Conservation (phyloP, 92 coral and sea anemone genomes). For the Meandrina meandrites region DNA sequence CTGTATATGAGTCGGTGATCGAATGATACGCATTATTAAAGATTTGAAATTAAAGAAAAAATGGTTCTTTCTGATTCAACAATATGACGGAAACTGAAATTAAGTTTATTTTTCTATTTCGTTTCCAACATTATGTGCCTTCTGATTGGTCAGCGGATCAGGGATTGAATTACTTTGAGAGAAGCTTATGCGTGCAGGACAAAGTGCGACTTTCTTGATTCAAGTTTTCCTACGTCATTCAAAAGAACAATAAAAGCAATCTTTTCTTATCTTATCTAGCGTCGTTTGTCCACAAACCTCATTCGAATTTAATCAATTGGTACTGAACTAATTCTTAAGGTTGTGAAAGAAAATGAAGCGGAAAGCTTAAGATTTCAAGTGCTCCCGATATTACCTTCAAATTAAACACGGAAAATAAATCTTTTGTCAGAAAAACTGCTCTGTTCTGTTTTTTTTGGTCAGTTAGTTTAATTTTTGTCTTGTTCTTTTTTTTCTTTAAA, state of each 20-base stretch:
- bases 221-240: background rate
- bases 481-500: background rate
- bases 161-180: background rate
- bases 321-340: background rate
- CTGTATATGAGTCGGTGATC: constrained; percentile 2
- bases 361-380: background rate
- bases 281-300: background rate
- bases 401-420: background rate
- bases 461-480: too few relatives aligned
- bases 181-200: background rate
- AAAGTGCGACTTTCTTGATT: constrained; percentile 1
- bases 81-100: background rate
- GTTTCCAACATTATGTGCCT: background rate
- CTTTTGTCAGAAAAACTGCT: background rate
- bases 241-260: background rate
- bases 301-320: constrained; percentile 1
- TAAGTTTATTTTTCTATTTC: constrained; percentile 17
- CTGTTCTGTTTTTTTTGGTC: background rate
- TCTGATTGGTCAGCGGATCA: constrained; percentile 13
- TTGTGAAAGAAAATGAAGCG: background rate
- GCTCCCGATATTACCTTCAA: background rate
- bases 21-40: background rate
- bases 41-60: background rate
- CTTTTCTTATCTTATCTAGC: background rate
- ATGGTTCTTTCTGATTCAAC: background rate